These are phyloP conservation scores for Hippocampus guttulatus DNA, from an alignment of 2,113 vertebrate species.

Conservation along the genomic window DNA sequence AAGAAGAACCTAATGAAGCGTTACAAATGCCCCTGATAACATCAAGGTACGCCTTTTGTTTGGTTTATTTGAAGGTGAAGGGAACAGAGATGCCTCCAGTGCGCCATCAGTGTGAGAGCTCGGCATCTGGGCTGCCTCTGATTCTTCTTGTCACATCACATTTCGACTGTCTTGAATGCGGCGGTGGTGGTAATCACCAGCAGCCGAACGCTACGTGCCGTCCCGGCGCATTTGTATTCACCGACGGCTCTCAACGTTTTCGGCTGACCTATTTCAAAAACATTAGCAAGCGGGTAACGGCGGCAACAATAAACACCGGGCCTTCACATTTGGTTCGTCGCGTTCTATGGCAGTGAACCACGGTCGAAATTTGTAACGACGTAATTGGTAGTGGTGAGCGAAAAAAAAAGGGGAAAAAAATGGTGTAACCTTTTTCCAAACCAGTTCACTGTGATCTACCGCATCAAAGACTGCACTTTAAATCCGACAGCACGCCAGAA, in stretches of 20 bases:
- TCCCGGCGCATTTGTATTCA: constrained; percentile 27
- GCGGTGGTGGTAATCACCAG: constrained; percentile 32
- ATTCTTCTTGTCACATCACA: constrained; percentile 49
- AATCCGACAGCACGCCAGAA: not conserved
- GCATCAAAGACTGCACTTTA: not conserved
- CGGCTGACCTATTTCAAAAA: not conserved
- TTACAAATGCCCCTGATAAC: constrained; percentile 10
- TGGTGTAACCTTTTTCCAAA: no score
- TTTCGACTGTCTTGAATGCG: constrained; percentile 38
- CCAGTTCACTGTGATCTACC: not conserved
- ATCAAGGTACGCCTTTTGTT: constrained; percentile 14
- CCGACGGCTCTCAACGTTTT: not conserved
- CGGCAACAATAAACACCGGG: not conserved
- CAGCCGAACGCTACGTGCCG: constrained; percentile 21
- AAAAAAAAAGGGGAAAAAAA: no score
- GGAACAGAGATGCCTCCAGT: constrained; percentile 7
- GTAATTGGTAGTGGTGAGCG: not conserved
- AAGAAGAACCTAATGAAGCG: not conserved
- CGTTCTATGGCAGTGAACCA: no score
- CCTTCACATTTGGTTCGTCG: not conserved
- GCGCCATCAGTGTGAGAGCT: constrained; percentile 25
- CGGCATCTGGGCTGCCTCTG: constrained; percentile 26
- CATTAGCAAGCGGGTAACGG: not conserved
- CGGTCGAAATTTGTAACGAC: no score
- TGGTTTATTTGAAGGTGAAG: constrained; percentile 19